Base-by-base conservation (phyloP, 2,888 invertebrate genomes). In the Drosophila robusta region DNA sequence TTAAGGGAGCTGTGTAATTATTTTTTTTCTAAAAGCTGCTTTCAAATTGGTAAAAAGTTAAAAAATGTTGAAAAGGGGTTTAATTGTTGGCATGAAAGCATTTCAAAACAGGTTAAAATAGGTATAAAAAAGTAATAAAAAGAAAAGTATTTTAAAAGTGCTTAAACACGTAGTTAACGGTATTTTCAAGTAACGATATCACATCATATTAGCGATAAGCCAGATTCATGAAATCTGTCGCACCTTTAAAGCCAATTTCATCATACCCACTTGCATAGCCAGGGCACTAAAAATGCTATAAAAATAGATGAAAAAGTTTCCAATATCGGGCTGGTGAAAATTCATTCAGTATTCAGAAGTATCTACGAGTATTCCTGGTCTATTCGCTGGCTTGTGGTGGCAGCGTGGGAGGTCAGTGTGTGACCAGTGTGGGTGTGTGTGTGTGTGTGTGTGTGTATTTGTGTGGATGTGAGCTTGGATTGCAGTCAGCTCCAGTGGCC, bases 301-400 rank as follows among this genome's bases (percentile, higher is more conserved):
- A 63, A 72, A 70, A 82, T 82, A 61, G 70, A 64, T 58, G 50
- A 42, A 42, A 69, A 65, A 86, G 69, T 79, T 82, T 80, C 63
- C 62, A 64, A 87, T 83, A 73, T 70, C 78, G 50, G 71, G 58
- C 64, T 63, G 56, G 55, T n/a, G 22, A 44, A 74, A 63, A 78
- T 74, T 67, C 75, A 67, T 78, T 57, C 57, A 50, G 11, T 11
- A 55, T 65, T 64, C 26, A 39, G 22, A 58, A 73, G 9, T 18
- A 64, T 64, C 45, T 14, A 26, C 50, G 73, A 67, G 42, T 67
- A 74, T 74, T 74, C 73, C 73, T 47, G 51, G 51, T 52, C 36
- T 42, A 38, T 41, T 32, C 22, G 22, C 34, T 44, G 12, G 11
- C 14, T 12, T 41, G 9, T 39, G 44, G 14, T 50, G 41, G 29